Base-by-base conservation (phyloP, 2,888 invertebrate species). In the Baronia brevicornis region DNA sequence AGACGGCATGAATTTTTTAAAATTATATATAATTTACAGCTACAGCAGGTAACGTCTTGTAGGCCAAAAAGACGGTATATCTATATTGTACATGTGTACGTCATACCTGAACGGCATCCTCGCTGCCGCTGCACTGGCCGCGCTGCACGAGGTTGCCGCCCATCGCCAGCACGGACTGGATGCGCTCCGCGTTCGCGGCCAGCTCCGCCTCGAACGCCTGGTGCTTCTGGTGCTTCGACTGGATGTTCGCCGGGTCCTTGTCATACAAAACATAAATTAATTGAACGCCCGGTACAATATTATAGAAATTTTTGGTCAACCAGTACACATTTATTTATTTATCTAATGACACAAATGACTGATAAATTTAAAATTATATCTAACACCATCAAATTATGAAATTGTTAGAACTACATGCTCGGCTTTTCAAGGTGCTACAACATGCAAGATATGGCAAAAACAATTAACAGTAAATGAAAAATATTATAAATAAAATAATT, bases 131-230 rank as follows among this genome's bases (percentile, higher is more conserved):
- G 85, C 99, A 98, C 78, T 98, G 97, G 43, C 95, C 92, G 54
- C 96, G 94, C 57, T 97, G 95, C 60, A 98, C 97, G 54, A 96
- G 82, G 73, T 96, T 96, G 39, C 93, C 92, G 15, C 98, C 98
- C 90, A 97, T 97, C 8, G 93, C 95, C 43, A 99, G 85, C 29
- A 99, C 95, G 21, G 95, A 93, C 70, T 97, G 96, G 49, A 99
- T 97, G 43, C 99, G 89, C 68, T 99, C 99, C 1, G 98, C 96
- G 78, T 99, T 99, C 24, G 99, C 99, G 0, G 98, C 97, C 59
- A 99, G 78, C 74, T 99, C 99, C 1, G 99, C 98, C 75, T 99
- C 99, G 79, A 99, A 99, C 0, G 99, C 99, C 78, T 99, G 98
- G 84, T 99, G 99, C 72, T 99, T 99, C 84, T 99, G 99, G 75